Evolutionary conservation across 2,888 invertebrate species (phyloP), one percentile per base, ranked within the genome.

Genomic region (Pandemis cinnamomeana): DNA sequence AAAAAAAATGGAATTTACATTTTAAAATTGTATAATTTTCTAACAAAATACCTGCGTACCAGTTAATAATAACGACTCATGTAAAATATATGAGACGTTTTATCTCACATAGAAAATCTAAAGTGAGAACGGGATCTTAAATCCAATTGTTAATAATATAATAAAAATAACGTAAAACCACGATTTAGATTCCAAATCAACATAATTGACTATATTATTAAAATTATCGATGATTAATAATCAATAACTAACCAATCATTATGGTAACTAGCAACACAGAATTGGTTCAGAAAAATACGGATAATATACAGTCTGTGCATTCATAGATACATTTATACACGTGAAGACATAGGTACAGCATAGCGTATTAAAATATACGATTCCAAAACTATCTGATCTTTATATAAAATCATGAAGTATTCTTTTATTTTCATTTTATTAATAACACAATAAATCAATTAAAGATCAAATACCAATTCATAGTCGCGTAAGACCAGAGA

Each of bases 1-100:
- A 78, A 51, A 51, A 64, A 41, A 63, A 69, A 68, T 51, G 42
- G 5, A 67, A 55, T 58, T 66, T 58, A 36, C 15, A 62, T 64
- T 36, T 76, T 78, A 75, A 78, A 77, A 78, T 77, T 76, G 71
- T 76, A 79, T 76, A 78, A 75, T 77, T 80, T 75, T 67, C 80
- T 83, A 81, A 73, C 75, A 78, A 78, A 64, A 78, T 68, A 74
- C 61, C 61, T 51, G 55, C 7, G 46, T 61, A 48, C 36, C 67
- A 67, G 13, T 42, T 67, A 74, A 70, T 60, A 55, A 55, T 55
- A 3, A 44, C 13, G 15, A 42, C 60, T 53, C 66, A 51, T 69
- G 0, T 62, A 70, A 62, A 36, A 36, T 36, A 36, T 36, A 67
- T 41, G 61, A 67, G 60, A 41, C 58, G 51, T 66, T 55, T 20